Conservation (phyloP, 2,113 vertebrate species). For the Gadus chalcogrammus region DNA sequence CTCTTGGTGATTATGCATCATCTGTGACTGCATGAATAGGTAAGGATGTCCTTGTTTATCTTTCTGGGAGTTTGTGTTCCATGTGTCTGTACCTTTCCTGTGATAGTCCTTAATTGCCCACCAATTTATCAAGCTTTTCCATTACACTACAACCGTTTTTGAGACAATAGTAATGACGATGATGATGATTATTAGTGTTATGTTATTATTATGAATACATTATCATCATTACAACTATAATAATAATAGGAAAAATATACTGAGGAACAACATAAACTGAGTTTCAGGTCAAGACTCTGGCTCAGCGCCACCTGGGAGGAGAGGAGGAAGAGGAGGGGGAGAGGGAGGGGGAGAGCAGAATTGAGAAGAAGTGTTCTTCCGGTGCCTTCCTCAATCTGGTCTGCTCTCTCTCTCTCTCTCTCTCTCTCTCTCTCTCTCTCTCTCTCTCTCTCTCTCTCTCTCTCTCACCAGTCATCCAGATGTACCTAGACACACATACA, state of each 20-base stretch:
- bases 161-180: too few relatives aligned
- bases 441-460: too few relatives aligned
- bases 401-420: neutral
- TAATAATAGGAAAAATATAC: neutral
- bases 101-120: conserved; percentile 8
- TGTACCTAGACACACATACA: conserved; percentile 6
- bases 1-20: too few relatives aligned
- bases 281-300: too few relatives aligned
- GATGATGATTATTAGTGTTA: neutral
- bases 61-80: neutral
- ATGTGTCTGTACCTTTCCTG: neutral
- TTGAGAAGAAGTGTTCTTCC: conserved; percentile 1
- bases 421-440: too few relatives aligned
- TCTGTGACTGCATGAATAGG: too few relatives aligned
- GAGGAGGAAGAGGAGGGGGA: neutral
- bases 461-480: neutral
- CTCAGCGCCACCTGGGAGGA: neutral
- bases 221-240: neutral
- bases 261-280: neutral
- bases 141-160: neutral
- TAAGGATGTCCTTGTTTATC: too few relatives aligned
- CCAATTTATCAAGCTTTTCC: neutral
- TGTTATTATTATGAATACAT: neutral
- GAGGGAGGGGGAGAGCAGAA: neutral
- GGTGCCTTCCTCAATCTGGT: conserved; percentile 1